Conservation (phyloP, 2,797 vertebrate genomes). For the Schizopygopsis pylzovi region DNA sequence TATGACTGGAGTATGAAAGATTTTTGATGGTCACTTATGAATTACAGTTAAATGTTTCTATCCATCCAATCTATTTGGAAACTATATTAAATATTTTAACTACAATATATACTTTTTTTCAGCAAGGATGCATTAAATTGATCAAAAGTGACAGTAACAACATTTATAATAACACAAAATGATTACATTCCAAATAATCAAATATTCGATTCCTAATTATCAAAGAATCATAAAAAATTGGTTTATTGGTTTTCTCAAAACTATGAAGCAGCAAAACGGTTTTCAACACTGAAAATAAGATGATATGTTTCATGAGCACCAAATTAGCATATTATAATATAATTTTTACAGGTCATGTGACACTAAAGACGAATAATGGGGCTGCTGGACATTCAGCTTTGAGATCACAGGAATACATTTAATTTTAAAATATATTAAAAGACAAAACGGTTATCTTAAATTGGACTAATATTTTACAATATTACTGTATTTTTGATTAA, state of each 20-base stretch:
- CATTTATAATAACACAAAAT: background rate
- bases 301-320: background rate
- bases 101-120: too few relatives aligned
- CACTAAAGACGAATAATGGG: background rate
- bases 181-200: background rate
- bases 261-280: background rate
- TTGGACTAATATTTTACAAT: background rate
- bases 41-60: background rate
- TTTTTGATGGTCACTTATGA: background rate
- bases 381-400: background rate
- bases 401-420: background rate
- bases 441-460: background rate
- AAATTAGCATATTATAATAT: background rate
- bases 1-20: conserved; percentile 71
- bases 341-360: background rate
- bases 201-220: background rate
- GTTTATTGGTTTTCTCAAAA: background rate
- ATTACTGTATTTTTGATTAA: conserved; percentile 1
- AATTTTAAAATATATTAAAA: background rate
- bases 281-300: background rate
- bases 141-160: background rate
- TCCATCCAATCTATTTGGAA: background rate
- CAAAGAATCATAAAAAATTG: background rate
- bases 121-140: background rate
- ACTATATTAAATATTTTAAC: background rate